Conservation (phyloP, 1,140 invertebrate species). For the Drosophila nigrodunni region DNA sequence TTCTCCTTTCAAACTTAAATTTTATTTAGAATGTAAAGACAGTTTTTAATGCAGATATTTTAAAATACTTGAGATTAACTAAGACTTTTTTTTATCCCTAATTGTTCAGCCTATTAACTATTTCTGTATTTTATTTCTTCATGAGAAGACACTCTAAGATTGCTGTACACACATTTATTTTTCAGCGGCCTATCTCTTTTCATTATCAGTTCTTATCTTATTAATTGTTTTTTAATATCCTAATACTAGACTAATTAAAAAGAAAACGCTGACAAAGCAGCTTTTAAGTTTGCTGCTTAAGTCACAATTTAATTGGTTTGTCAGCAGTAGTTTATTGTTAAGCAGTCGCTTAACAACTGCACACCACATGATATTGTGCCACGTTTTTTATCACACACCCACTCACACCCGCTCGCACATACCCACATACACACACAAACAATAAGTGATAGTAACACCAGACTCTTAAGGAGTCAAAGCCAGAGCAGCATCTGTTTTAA, state of each 20-base stretch:
- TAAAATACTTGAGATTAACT: too few species aligned
- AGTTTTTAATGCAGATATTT: too few species aligned
- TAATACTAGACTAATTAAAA: background rate
- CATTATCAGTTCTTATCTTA: background rate
- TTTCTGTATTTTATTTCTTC: too few species aligned
- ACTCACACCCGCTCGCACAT: too few species aligned
- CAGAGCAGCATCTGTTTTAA: constrained; percentile 33
- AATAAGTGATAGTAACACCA: constrained; percentile 28
- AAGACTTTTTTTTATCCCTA: too few species aligned
- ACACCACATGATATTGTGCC: background rate
- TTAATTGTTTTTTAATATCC: background rate
- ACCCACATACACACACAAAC: constrained; percentile 46
- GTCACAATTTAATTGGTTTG: background rate
- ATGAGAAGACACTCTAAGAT: too few species aligned
- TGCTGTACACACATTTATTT: too few species aligned
- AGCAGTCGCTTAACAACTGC: constrained; percentile 19
- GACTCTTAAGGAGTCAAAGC: constrained; percentile 44
- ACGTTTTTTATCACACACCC: constrained; percentile 25
- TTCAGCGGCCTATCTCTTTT: background rate
- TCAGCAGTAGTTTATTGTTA: constrained; percentile 5
- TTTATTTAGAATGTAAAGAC: too few species aligned
- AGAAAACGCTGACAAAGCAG: background rate
- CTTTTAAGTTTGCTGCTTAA: background rate
- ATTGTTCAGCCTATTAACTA: too few species aligned
- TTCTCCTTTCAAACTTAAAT: too few species aligned